A percentile compares a stretch with the other conserved stretches of the same genome.
phyloP scores from a whole-genome alignment of 2,113 vertebrate species.

The Pardalotus punctatus region DNA sequence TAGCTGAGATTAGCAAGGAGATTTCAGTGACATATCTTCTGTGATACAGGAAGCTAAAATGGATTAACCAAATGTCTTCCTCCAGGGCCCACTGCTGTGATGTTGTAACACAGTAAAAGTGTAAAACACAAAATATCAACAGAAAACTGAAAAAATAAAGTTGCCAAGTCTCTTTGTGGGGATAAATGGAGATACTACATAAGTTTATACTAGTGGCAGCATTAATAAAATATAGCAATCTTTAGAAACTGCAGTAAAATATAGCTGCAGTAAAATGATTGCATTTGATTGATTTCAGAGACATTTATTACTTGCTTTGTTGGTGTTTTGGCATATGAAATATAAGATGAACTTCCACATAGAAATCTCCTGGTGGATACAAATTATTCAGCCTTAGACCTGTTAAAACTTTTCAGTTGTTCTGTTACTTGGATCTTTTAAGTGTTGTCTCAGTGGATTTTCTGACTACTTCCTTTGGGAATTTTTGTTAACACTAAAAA shows the following conservation, averaged over 20 bases:
- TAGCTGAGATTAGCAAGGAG: background rate
- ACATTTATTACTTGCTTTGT: conserved; percentile 39
- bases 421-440: background rate
- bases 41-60: background rate
- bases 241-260: conserved; percentile 8
- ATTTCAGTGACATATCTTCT: background rate
- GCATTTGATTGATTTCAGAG: conserved; percentile 54
- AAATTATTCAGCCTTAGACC: conserved; percentile 30
- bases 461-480: background rate
- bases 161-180: background rate
- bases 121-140: background rate
- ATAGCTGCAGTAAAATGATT: conserved; percentile 40
- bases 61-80: background rate
- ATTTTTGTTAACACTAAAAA: background rate
- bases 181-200: background rate
- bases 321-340: conserved; percentile 32
- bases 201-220: background rate
- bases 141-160: background rate
- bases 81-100: background rate
- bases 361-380: conserved; percentile 32
- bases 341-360: conserved; percentile 9
- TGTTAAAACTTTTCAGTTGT: conserved; percentile 15
- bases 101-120: background rate
- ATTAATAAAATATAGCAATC: conserved; percentile 42
- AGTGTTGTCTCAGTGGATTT: background rate